phyloP scores from a whole-genome alignment of 2,113 vertebrate species.

The Gavia stellata region DNA sequence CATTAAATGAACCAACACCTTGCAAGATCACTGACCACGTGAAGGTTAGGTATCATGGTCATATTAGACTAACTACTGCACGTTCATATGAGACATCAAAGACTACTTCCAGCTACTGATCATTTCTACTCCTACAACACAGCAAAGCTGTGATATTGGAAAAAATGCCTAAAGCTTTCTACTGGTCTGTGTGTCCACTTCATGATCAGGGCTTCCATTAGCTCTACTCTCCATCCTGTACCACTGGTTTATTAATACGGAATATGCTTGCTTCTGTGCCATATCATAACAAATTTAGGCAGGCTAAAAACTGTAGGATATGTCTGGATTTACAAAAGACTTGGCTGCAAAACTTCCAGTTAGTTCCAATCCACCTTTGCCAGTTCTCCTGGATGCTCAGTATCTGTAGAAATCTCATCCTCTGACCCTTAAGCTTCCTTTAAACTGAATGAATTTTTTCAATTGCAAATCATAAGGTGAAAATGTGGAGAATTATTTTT shows the following conservation, averaged over 20 bases:
- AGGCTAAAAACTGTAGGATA: background rate
- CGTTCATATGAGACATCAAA: background rate
- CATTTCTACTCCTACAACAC: background rate
- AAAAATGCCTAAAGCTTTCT: background rate
- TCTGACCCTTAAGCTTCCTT: background rate
- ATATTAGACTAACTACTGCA: background rate
- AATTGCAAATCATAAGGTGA: background rate
- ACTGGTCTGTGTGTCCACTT: background rate
- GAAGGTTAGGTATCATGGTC: background rate
- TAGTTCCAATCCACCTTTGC: background rate
- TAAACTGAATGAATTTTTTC: background rate
- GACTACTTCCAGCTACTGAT: background rate
- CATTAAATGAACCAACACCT: background rate
- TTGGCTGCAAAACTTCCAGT: background rate
- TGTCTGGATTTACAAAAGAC: background rate
- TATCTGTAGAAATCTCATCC: background rate
- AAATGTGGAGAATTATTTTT: background rate
- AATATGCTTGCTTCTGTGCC: background rate
- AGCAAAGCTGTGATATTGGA: background rate
- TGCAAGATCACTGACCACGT: background rate
- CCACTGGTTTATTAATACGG: background rate
- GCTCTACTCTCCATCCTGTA: background rate
- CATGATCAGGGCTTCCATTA: background rate
- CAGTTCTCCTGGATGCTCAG: background rate
- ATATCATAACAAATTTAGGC: background rate